Percentiles rank a stretch among this genome's conserved stretches.
Evolutionary conservation across 2,888 invertebrate genomes (phyloP).

Genomic region (Autographa pulchrina): DNA sequence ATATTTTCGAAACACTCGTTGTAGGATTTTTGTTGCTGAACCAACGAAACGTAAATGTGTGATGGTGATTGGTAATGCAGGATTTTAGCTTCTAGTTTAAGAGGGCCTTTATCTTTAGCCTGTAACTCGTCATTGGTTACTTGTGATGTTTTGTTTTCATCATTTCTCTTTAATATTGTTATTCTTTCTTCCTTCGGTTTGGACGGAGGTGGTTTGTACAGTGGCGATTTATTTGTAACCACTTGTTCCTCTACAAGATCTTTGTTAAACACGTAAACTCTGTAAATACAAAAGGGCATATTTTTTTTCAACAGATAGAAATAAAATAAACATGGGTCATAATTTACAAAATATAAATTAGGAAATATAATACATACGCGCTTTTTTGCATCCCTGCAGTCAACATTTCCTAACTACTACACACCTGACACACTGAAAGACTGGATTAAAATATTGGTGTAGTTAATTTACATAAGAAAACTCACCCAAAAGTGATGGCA

Average conservation of each 20-base stretch:
- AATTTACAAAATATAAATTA: no score
- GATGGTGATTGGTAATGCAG: constrained; percentile 88
- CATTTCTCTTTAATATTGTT: constrained; percentile 63
- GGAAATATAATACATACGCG: no score
- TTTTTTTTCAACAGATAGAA: neutral
- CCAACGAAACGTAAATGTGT: constrained; percentile 89
- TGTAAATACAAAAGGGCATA: constrained; percentile 59
- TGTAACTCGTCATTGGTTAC: constrained; percentile 68
- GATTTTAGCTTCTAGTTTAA: constrained; percentile 85
- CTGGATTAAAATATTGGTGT: no score
- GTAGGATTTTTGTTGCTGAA: constrained; percentile 81
- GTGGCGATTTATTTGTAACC: constrained; percentile 69
- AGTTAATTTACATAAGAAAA: neutral
- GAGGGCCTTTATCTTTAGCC: constrained; percentile 85
- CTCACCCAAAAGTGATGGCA: constrained; percentile 81
- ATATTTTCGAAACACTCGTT: constrained; percentile 85
- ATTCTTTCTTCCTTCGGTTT: constrained; percentile 58
- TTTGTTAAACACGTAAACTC: constrained; percentile 76
- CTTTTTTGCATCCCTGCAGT: no score
- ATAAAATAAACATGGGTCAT: no score
- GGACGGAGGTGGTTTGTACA: constrained; percentile 55
- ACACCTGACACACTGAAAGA: no score
- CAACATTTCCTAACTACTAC: no score
- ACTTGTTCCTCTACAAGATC: constrained; percentile 70
- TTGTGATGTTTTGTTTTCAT: constrained; percentile 47